phyloP scores from a whole-genome alignment of 2,888 invertebrate species.

The Melitaea athalia region DNA sequence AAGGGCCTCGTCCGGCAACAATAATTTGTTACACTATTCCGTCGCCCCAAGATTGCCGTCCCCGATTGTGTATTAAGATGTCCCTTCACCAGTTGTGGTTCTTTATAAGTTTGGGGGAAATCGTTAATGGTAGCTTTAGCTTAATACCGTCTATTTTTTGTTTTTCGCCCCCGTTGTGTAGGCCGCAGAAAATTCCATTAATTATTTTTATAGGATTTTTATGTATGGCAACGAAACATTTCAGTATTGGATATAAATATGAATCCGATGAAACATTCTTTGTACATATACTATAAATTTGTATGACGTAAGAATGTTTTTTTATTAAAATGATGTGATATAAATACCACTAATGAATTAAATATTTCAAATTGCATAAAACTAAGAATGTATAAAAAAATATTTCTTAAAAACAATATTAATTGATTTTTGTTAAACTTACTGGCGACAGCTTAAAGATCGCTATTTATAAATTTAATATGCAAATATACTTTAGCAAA shows the following conservation, averaged over 20 bases:
- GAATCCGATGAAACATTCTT: too few relatives aligned
- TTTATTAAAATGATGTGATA: background rate
- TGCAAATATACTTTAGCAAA: constrained; percentile 31
- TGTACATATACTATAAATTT: too few relatives aligned
- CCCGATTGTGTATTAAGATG: constrained; percentile 48
- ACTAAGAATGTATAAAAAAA: background rate
- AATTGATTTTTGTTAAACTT: background rate
- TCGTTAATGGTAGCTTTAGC: constrained; percentile 40
- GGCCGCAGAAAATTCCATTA: constrained; percentile 35
- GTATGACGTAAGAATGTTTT: too few relatives aligned
- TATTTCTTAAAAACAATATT: background rate
- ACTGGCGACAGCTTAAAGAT: constrained; percentile 16
- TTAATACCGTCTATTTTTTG: constrained; percentile 39
- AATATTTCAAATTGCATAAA: background rate
- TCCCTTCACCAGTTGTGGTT: constrained; percentile 47
- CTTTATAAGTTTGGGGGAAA: constrained; percentile 42
- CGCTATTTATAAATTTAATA: constrained; percentile 25
- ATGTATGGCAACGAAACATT: constrained; percentile 24
- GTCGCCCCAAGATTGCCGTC: constrained; percentile 48
- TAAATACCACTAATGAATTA: background rate
- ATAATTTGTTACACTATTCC: constrained; percentile 61
- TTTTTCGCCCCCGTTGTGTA: constrained; percentile 35
- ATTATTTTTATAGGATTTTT: constrained; percentile 36
- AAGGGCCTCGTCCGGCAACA: constrained; percentile 65
- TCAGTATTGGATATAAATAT: background rate